Conservation (phyloP, 2,888 invertebrate genomes). For the Apamea monoglypha region DNA sequence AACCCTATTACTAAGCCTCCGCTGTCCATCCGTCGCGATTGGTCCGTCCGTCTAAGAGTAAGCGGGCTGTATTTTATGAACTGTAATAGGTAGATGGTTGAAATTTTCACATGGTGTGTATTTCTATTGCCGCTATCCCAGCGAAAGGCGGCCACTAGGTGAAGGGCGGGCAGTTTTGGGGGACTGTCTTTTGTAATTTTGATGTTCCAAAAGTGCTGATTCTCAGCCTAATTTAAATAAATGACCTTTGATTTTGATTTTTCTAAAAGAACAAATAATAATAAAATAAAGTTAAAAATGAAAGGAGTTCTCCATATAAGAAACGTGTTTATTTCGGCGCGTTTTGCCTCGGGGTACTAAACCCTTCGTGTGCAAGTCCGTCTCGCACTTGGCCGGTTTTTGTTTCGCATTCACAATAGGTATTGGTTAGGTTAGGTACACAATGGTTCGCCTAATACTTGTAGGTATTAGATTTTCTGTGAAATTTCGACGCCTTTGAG, state of each 20-base stretch:
- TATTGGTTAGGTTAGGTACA: background rate
- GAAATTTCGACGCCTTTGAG: background rate
- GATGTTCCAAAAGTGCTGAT: too few relatives aligned
- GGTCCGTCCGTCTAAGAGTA: background rate
- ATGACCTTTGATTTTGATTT: too few relatives aligned
- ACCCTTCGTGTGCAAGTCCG: too few relatives aligned
- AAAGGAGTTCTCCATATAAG: background rate
- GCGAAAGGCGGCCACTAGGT: too few relatives aligned
- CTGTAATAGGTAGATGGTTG: background rate
- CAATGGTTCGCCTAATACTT: background rate
- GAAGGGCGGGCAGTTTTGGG: too few relatives aligned
- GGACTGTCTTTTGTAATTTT: too few relatives aligned
- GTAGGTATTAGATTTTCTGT: background rate
- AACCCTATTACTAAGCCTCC: background rate
- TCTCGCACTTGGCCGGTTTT: too few relatives aligned
- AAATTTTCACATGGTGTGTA: background rate
- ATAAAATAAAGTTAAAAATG: background rate
- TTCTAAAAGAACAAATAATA: too few relatives aligned
- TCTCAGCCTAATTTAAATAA: too few relatives aligned
- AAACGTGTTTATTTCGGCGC: too few relatives aligned
- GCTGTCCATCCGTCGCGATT: background rate
- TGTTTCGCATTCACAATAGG: too few relatives aligned
- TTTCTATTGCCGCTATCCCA: background rate
- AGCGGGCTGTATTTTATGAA: background rate
- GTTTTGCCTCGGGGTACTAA: too few relatives aligned